These are phyloP conservation scores for Peromyscus leucopus DNA, from an alignment of 2,113 vertebrate genomes.

Conservation along the genomic window DNA sequence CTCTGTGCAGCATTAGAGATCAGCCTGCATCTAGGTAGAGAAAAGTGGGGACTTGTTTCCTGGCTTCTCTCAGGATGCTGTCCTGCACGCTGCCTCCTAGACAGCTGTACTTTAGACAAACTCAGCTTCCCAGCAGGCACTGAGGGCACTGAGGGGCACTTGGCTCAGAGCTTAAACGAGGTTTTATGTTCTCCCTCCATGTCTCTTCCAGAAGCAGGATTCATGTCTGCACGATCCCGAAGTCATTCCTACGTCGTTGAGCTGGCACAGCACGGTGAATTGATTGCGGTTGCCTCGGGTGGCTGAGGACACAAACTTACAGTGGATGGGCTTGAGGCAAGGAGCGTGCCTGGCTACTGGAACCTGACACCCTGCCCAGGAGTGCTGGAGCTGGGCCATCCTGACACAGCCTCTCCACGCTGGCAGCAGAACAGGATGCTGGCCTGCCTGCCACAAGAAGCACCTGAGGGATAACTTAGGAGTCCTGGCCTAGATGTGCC, in stretches of 20 bases:
- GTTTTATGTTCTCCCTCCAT: not conserved
- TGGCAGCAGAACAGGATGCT: accelerated
- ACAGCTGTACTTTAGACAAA: not conserved
- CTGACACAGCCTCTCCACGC: accelerated
- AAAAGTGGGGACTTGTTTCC: not conserved
- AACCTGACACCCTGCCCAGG: no score
- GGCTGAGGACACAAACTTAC: not conserved
- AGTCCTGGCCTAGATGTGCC: not conserved
- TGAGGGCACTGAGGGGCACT: accelerated
- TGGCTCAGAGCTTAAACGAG: not conserved
- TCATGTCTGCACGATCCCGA: not conserved
- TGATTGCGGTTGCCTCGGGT: constrained; percentile 13
- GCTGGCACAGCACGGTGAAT: not conserved
- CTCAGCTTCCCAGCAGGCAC: no score
- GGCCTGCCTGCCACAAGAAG: accelerated
- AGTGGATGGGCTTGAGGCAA: accelerated
- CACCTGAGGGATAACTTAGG: not conserved
- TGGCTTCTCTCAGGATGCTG: not conserved
- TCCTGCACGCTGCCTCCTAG: not conserved
- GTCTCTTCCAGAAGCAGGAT: not conserved
- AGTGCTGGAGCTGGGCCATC: accelerated
- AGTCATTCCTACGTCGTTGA: not conserved
- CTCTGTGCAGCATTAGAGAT: not conserved
- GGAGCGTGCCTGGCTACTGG: accelerated
- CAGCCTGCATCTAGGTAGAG: not conserved